Evolutionary conservation across 2,113 vertebrate species (phyloP).

Genomic region (Centropristis striata): DNA sequence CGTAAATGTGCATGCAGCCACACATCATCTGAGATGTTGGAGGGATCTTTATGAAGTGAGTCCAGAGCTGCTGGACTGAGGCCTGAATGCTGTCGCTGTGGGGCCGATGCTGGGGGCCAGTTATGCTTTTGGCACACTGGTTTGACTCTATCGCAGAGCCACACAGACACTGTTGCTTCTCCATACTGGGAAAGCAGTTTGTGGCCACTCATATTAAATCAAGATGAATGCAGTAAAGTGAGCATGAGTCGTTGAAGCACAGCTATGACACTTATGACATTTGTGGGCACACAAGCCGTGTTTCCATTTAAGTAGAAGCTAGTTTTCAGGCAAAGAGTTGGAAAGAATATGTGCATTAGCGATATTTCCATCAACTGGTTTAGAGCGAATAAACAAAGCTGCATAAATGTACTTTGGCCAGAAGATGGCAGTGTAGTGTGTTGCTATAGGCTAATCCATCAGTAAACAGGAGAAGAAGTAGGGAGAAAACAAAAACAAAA

Average conservation of each 20-base stretch:
- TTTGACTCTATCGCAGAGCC: conserved; percentile 31
- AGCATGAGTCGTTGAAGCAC: not conserved
- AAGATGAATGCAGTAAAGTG: not conserved
- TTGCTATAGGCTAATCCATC: too few species aligned
- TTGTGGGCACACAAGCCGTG: too few species aligned
- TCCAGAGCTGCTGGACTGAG: conserved; percentile 38
- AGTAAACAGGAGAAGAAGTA: too few species aligned
- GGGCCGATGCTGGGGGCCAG: conserved; percentile 8
- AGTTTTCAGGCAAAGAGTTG: too few species aligned
- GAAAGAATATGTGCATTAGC: too few species aligned
- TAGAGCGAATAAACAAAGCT: too few species aligned
- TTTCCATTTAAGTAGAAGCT: too few species aligned
- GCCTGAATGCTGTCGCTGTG: conserved; percentile 5
- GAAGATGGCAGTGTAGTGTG: too few species aligned
- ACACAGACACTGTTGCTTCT: conserved; percentile 9
- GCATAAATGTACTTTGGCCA: too few species aligned
- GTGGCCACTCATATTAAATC: not conserved
- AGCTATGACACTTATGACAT: not conserved
- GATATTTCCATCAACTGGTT: too few species aligned
- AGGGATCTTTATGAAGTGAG: conserved; percentile 41
- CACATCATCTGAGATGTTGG: conserved; percentile 21
- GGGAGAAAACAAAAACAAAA: too few species aligned
- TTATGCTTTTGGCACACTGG: conserved; percentile 3
- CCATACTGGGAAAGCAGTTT: not conserved
- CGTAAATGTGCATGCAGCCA: not conserved